Evolutionary conservation across 2,888 invertebrate genomes (phyloP), one percentile per base, ranked within the genome.

Genomic region (Lepidonotus clava): DNA sequence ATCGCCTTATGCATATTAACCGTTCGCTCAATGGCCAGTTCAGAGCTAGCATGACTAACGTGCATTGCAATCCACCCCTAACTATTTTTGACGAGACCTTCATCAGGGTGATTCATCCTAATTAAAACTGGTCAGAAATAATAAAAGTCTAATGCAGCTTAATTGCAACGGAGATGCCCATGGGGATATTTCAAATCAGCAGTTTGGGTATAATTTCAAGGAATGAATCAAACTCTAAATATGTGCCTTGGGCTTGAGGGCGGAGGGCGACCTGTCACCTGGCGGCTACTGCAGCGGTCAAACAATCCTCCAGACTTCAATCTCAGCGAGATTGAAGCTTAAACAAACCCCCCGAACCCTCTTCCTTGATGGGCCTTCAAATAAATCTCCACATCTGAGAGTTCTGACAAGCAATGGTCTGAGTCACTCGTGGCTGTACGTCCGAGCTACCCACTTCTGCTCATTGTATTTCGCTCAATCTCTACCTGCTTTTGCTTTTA

Each of bases 301-400:
- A 80, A 80, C 80, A 80, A 46, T 80, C 80, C 80, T 41, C 28
- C 80, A 46, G 51, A 41, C 51, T 32, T 41, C 46, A 41, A 80
- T 80, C 80, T 6, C 80, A 5, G 46, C 46, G 18, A 51, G 71
- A 71, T 71, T 71, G 71, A 71, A 71, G 71, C 71, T 71, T 71
- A 46, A 46, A 80, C 80, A 80, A 80, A 80, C 80, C 18, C 46
- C 46, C 41, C 21, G 51, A 28, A 6, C 24, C 80, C 80, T n/a
- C 24, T 46, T 32, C 71, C 46, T 32, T 90, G 36, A 88, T 53
- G 86, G 40, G 51, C 80, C 86, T 61, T 61, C 53, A 80, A 83
- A 61, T 61, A 86, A 86, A 86, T 80, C 86, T 66, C 80, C 83
- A 46, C 83, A 66, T 53, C 56, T 61, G 24, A 76, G 53, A 53